Evolutionary conservation across 2,797 vertebrate species (phyloP).

Genomic region (Pelochelys cantorii): DNA sequence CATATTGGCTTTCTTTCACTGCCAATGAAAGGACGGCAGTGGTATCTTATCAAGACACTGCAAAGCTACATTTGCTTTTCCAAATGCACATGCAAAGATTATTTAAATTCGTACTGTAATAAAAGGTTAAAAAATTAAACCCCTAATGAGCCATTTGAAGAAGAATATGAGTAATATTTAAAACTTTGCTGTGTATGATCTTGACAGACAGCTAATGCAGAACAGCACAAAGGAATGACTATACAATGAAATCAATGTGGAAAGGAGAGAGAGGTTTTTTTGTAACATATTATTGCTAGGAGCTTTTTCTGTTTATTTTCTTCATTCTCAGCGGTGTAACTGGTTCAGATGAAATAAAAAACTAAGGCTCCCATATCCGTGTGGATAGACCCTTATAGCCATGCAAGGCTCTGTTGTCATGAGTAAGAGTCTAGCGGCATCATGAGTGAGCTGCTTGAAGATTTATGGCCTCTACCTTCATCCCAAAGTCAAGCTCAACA

Average conservation of each 20-base stretch:
- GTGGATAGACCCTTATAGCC: not conserved
- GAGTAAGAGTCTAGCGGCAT: not conserved
- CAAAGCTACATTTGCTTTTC: constrained; percentile 43
- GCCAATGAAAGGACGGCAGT: constrained; percentile 35
- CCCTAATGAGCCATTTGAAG: constrained; percentile 68
- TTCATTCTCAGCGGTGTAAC: constrained; percentile 4
- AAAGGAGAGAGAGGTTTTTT: not conserved
- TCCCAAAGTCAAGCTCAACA: not conserved
- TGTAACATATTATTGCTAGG: not conserved
- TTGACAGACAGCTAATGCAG: constrained; percentile 54
- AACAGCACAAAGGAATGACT: not conserved
- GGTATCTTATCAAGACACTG: constrained; percentile 36
- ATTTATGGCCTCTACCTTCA: not conserved
- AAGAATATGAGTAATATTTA: constrained; percentile 64
- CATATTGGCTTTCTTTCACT: constrained; percentile 25
- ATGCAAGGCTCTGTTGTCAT: not conserved
- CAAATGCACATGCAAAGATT: constrained; percentile 44
- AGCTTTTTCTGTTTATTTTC: constrained; percentile 27
- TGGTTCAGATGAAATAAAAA: not conserved
- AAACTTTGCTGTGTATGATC: constrained; percentile 57
- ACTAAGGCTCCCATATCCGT: not conserved
- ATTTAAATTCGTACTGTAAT: constrained; percentile 35
- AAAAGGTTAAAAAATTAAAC: constrained; percentile 59
- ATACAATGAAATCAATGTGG: constrained; percentile 21
- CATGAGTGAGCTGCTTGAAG: not conserved